Conservation (phyloP, 2,888 invertebrate species). For the Caenorhabditis plicata region DNA sequence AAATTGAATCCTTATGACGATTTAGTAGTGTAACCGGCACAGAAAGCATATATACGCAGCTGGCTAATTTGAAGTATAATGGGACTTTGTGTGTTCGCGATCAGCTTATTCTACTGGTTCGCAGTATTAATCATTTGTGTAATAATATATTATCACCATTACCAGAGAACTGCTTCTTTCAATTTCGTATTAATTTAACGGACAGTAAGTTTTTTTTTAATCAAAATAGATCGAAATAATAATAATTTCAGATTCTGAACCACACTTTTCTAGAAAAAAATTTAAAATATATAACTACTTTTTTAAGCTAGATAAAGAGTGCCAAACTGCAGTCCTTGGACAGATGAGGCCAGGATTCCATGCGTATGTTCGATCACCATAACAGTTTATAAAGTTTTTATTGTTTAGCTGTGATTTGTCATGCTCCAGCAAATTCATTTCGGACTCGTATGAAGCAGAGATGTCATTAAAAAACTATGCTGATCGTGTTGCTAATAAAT, state of each 20-base stretch:
- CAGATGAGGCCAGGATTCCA: conserved; percentile 15
- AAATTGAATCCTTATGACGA: not conserved
- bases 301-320: not conserved
- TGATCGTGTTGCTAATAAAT: conserved; percentile 6
- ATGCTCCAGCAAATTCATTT: conserved; percentile 7
- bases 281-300: conserved; percentile 3
- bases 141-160: conserved; percentile 3
- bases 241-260: conserved; percentile 1
- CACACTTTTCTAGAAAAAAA: not conserved
- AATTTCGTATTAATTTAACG: conserved; percentile 6
- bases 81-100: conserved; percentile 4
- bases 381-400: too few relatives aligned
- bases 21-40: not conserved
- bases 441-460: conserved; percentile 7
- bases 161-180: not conserved
- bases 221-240: too few relatives aligned
- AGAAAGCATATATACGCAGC: too few relatives aligned
- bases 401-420: too few relatives aligned
- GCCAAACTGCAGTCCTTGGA: conserved; percentile 5
- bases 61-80: not conserved
- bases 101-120: conserved; percentile 8
- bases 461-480: not conserved
- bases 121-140: conserved; percentile 7
- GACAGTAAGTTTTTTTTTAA: not conserved
- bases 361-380: too few relatives aligned